Evolutionary conservation across 2,888 invertebrate species (phyloP).

Genomic region (Tricholauxania praeusta): DNA sequence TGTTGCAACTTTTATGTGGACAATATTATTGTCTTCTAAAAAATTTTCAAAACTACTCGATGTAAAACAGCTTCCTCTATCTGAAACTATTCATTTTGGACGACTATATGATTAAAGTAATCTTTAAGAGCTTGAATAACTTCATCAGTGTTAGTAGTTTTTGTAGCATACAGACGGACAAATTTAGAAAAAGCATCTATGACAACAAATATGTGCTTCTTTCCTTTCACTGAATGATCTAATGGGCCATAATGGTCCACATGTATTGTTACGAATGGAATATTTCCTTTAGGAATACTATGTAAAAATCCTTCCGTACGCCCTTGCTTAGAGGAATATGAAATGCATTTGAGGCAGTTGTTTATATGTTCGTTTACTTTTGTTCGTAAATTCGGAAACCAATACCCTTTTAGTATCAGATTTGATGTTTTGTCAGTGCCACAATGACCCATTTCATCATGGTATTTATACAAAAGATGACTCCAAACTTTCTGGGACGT

Average conservation of each 20-base stretch:
- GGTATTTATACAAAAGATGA: too few relatives aligned
- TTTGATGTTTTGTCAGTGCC: too few relatives aligned
- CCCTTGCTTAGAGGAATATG: conserved; percentile 32
- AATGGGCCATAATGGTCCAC: conserved; percentile 39
- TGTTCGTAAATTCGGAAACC: conserved; percentile 27
- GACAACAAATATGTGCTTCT: conserved; percentile 38
- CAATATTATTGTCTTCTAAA: conserved; percentile 37
- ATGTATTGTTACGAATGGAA: conserved; percentile 37
- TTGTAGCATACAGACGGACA: conserved; percentile 37
- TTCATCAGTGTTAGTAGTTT: conserved; percentile 37
- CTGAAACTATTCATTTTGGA: conserved; percentile 43
- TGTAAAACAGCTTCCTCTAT: conserved; percentile 47
- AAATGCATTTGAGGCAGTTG: conserved; percentile 41
- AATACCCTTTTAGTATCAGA: conserved; percentile 16
- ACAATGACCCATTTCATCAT: too few relatives aligned
- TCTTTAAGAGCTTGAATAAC: conserved; percentile 43
- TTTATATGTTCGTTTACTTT: conserved; percentile 26
- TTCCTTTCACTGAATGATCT: conserved; percentile 18
- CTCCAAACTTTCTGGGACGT: too few relatives aligned
- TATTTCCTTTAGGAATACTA: conserved; percentile 35
- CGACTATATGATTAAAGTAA: conserved; percentile 47
- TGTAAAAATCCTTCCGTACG: conserved; percentile 35
- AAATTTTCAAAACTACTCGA: conserved; percentile 45
- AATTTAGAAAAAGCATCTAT: conserved; percentile 42
- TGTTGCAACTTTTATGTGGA: conserved; percentile 43